These are phyloP conservation scores for Eustalomyia histrio DNA, from an alignment of 2,888 invertebrate species.

Conservation along the genomic window DNA sequence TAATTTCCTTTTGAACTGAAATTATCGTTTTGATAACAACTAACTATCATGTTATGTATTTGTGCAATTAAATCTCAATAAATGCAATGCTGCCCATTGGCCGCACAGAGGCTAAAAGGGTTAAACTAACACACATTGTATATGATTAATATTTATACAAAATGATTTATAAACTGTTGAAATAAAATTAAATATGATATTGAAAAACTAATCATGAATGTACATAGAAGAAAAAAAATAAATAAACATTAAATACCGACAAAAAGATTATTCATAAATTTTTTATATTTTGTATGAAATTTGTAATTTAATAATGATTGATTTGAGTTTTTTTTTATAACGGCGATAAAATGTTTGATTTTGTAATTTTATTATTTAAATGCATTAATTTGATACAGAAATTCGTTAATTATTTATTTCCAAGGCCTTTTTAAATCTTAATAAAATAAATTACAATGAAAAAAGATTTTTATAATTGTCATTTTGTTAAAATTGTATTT, in stretches of 20 bases:
- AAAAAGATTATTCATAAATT: slow-evolving; percentile 21
- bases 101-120: too few species aligned
- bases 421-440: neutral
- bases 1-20: too few species aligned
- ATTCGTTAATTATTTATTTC: neutral
- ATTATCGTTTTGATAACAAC: too few species aligned
- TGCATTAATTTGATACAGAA: neutral
- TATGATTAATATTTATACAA: neutral
- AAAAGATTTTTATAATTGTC: too few species aligned
- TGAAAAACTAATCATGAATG: slow-evolving; percentile 33
- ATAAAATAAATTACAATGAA: too few species aligned
- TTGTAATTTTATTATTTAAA: too few species aligned
- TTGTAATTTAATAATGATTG: neutral
- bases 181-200: slow-evolving; percentile 38
- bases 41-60: too few species aligned
- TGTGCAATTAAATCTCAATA: too few species aligned
- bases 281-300: neutral
- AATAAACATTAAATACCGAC: slow-evolving; percentile 35
- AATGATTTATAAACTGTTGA: slow-evolving; percentile 58
- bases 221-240: slow-evolving; percentile 2
- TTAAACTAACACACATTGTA: neutral
- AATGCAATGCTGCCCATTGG: too few species aligned
- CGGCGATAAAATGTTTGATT: neutral
- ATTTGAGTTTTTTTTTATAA: neutral
- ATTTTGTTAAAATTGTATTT: too few species aligned